A percentile compares a stretch with the other conserved stretches of the same genome.
Conservation (phyloP, 2,888 invertebrate genomes). For the Phlogophora meticulosa region DNA sequence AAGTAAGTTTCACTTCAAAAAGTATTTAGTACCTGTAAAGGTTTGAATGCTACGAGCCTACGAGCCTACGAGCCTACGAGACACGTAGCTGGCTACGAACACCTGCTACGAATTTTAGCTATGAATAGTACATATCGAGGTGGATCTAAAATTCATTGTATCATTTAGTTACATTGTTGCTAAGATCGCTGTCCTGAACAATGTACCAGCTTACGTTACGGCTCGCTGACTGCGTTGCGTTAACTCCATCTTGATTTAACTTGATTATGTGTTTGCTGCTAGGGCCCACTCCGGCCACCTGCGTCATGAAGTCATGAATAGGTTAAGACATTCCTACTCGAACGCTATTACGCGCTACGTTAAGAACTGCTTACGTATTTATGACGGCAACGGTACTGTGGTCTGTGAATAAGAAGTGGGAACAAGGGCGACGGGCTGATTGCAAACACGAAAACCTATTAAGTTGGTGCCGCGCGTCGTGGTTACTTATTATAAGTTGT, state of each 20-base stretch:
- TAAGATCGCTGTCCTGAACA: neutral
- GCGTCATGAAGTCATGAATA: conserved; percentile 28
- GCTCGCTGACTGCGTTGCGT: no score
- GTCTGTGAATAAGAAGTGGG: conserved; percentile 14
- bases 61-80: conserved; percentile 12
- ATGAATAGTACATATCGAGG: neutral
- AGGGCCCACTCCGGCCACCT: neutral
- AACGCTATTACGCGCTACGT: conserved; percentile 13
- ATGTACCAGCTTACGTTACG: neutral
- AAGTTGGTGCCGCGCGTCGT: neutral
- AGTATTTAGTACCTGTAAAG: neutral
- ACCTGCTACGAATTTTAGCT: conserved; percentile 7
- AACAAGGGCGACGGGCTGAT: neutral
- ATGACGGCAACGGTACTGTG: conserved; percentile 4
- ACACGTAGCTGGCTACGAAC: conserved; percentile 25
- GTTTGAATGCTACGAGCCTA: neutral
- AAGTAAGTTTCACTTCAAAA: no score
- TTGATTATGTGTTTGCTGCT: neutral
- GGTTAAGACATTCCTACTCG: conserved; percentile 1
- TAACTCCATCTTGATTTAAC: conserved; percentile 6
- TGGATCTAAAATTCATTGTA: neutral
- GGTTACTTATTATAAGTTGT: neutral
- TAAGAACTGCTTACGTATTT: conserved; percentile 15
- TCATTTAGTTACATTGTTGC: neutral
- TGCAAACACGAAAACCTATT: neutral